Conservation (phyloP, 2,888 invertebrate species). For the Chironomus tentans region DNA sequence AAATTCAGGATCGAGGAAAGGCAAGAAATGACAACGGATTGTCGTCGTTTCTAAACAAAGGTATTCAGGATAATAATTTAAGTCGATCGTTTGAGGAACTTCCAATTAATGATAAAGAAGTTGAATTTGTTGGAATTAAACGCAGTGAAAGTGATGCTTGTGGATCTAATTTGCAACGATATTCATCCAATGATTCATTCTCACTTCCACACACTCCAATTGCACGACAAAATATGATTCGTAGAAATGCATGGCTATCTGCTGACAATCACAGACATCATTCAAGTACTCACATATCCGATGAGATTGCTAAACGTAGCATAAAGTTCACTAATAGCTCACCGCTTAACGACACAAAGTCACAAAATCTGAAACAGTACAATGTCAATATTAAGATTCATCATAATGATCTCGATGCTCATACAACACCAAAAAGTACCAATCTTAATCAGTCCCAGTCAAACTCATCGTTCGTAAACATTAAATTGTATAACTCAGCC, state of each 20-base stretch:
- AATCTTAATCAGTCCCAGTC: background rate
- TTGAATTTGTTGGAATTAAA: background rate
- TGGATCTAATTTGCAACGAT: conserved; percentile 37
- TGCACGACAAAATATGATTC: conserved; percentile 47
- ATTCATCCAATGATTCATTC: conserved; percentile 44
- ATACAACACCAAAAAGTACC: background rate
- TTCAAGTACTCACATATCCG: background rate
- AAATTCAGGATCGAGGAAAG: background rate
- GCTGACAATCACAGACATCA: conserved; percentile 35
- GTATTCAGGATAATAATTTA: background rate
- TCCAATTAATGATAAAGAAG: background rate
- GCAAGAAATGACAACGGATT: background rate
- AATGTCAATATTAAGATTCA: conserved; percentile 30
- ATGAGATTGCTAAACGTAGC: background rate
- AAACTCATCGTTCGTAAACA: background rate
- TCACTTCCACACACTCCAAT: conserved; percentile 48
- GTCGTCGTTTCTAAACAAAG: background rate
- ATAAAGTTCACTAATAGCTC: background rate
- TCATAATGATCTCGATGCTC: conserved; percentile 25
- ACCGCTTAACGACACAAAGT: background rate
- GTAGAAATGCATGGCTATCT: conserved; percentile 48
- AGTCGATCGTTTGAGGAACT: conserved; percentile 21
- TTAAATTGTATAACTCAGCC: background rate
- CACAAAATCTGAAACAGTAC: conserved; percentile 13
- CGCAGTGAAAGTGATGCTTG: background rate